Base-by-base conservation (phyloP, 1,140 invertebrate species). In the Phenacoccus solenopsis region DNA sequence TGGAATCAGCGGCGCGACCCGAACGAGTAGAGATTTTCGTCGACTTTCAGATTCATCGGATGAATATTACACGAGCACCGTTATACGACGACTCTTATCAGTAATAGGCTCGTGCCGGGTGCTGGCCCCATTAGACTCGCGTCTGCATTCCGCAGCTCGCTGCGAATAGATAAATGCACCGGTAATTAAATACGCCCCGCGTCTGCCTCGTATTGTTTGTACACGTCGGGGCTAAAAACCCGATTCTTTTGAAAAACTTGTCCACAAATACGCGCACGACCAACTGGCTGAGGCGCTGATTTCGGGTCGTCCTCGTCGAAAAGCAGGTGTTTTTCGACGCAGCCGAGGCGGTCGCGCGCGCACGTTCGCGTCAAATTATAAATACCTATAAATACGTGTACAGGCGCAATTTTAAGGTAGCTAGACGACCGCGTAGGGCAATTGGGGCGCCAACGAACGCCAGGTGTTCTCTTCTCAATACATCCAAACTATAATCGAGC, bases 401-500 rank as follows among this genome's bases (percentile, higher is more conserved):
- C 20, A 27, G 59, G 59, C 59, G 59, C 21, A 64, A 64, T 64
- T 64, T 64, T 64, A 64, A 64, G 59, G 59, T 64, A 64, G 59
- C 59, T 25, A 27, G 22, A 24, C 21, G 59, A 64, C 59, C 10
- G 25, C 10, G 59, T 22, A 27, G 25, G 59, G 59, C 59, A 64
- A 64, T 24, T 64, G 59, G 59, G 59, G 59, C 59, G 59, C 59
- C 59, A 64, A 64, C 59, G 16, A 64, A 64, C 59, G 59, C 59
- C 59, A 64, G 59, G 59, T 64, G 59, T 64, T 64, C 25, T 38
- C 20, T 22, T 64, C 22, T 24, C 59, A 24, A 20, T 10, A 27
- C 12, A 64, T 24, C 59, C 59, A n/a, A n/a, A n/a, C n/a, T n/a
- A n/a, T n/a, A n/a, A n/a, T n/a, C n/a, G n/a, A n/a, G n/a, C n/a